A percentile compares a stretch with the other conserved stretches of the same genome.
phyloP scores from a whole-genome alignment of 30 jellyfish, hydroid and myxozoan species.

The Cassiopea xamachana region DNA sequence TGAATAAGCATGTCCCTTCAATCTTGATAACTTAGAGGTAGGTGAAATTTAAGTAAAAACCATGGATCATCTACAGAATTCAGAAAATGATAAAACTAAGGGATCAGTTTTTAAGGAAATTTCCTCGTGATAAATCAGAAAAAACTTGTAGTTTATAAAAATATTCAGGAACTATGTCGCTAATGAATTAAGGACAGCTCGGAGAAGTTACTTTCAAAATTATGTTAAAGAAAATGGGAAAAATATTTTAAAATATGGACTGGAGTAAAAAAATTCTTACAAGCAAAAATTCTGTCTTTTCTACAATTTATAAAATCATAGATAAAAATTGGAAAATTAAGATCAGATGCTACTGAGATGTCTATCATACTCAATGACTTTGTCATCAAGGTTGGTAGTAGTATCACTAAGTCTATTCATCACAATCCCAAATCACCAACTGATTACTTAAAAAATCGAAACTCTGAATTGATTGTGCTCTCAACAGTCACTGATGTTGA shows the following conservation, averaged over 20 bases:
- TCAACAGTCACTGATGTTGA: constrained; percentile 53
- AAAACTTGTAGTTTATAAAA: constrained; percentile 33
- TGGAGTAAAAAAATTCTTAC: constrained; percentile 33
- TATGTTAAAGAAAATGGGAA: constrained; percentile 15
- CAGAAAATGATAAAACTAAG: constrained; percentile 35
- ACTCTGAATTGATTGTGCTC: constrained; percentile 21
- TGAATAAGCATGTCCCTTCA: constrained; percentile 14
- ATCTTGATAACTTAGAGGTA: not conserved
- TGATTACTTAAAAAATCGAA: constrained; percentile 32
- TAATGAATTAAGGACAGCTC: constrained; percentile 41
- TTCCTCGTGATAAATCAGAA: constrained; percentile 8
- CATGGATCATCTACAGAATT: constrained; percentile 47
- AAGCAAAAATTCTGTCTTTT: constrained; percentile 23
- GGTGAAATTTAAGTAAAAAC: constrained; percentile 7
- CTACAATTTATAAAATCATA: constrained; percentile 36
- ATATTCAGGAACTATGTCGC: constrained; percentile 32
- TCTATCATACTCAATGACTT: constrained; percentile 63
- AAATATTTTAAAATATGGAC: constrained; percentile 52
- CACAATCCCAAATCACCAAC: constrained; percentile 28
- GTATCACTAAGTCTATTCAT: constrained; percentile 42
- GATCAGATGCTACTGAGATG: constrained; percentile 52
- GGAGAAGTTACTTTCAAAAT: constrained; percentile 33
- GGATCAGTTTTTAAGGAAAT: constrained; percentile 30
- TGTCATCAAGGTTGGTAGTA: constrained; percentile 46
- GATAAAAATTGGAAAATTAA: constrained; percentile 53